Percentiles rank a stretch among this genome's conserved stretches.
These are phyloP conservation scores for Stenichneumon culpator DNA, from an alignment of 2,888 invertebrate species.

Conservation along the genomic window DNA sequence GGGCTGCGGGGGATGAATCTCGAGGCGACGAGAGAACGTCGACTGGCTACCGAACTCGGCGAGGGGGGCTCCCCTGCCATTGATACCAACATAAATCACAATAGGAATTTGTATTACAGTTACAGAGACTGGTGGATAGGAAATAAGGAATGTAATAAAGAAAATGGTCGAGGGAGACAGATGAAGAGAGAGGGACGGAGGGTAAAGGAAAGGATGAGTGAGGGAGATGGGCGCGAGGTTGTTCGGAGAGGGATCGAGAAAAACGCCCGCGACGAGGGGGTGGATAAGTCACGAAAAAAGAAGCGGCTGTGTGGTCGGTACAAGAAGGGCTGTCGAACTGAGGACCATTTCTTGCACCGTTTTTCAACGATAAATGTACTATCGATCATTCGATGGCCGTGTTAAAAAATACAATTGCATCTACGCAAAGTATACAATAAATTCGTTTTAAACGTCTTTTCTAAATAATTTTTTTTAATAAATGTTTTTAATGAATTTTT, in stretches of 20 bases:
- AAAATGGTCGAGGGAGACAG: constrained; percentile 80
- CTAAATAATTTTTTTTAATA: too few relatives aligned
- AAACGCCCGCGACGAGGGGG: not conserved
- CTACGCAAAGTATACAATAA: too few relatives aligned
- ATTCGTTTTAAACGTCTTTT: too few relatives aligned
- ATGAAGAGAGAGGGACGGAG: not conserved
- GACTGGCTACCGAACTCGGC: constrained; percentile 7
- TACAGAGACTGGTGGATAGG: constrained; percentile 84
- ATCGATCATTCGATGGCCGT: too few relatives aligned
- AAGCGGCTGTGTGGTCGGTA: not conserved
- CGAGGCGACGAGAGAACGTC: constrained; percentile 63
- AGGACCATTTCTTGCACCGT: not conserved
- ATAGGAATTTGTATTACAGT: constrained; percentile 86
- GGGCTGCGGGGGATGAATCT: constrained; percentile 67
- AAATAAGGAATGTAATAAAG: constrained; percentile 86
- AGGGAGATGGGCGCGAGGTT: constrained; percentile 14
- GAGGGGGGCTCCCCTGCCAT: constrained; percentile 78
- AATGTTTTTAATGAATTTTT: not conserved
- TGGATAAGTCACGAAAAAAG: constrained; percentile 22
- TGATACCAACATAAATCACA: constrained; percentile 85
- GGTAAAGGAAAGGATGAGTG: constrained; percentile 35
- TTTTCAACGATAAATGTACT: not conserved
- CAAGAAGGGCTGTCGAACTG: not conserved
- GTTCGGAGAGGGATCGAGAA: not conserved
- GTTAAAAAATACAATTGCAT: too few relatives aligned